Evolutionary conservation across 2,113 vertebrate genomes (phyloP).

Genomic region (Cochlearius cochlearius): DNA sequence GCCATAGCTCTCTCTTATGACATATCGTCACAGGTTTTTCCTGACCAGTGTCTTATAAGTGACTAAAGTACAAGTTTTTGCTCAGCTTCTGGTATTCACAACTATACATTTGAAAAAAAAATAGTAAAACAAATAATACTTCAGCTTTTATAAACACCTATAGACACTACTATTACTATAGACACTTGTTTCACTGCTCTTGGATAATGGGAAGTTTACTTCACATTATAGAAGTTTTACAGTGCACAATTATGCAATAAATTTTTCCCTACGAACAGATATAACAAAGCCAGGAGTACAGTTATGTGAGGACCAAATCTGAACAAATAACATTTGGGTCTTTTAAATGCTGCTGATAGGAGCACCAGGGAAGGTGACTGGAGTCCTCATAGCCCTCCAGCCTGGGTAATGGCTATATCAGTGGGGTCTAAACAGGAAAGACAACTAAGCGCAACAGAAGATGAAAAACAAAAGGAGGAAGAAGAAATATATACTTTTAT

Average conservation of each 20-base stretch:
- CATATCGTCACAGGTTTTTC: background rate
- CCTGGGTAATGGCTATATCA: background rate
- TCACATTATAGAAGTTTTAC: background rate
- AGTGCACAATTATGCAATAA: background rate
- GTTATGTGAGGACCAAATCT: background rate
- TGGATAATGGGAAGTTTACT: background rate
- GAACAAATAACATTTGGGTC: background rate
- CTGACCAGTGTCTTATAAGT: conserved; percentile 22
- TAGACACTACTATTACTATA: background rate
- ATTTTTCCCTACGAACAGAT: background rate
- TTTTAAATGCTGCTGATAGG: background rate
- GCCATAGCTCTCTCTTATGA: background rate
- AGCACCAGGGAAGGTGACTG: background rate
- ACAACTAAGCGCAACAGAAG: background rate
- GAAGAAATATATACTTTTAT: background rate
- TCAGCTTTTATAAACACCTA: background rate
- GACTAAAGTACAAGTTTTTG: conserved; percentile 54
- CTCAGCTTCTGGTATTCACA: conserved; percentile 40
- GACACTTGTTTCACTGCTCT: background rate
- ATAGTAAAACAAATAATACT: background rate
- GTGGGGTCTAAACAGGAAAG: background rate
- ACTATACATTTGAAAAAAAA: background rate
- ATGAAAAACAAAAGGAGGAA: background rate
- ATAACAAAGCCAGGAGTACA: background rate
- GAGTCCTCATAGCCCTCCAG: background rate